These are phyloP conservation scores for Amphiduros pacificus DNA, from an alignment of 2,888 invertebrate genomes.

Conservation along the genomic window DNA sequence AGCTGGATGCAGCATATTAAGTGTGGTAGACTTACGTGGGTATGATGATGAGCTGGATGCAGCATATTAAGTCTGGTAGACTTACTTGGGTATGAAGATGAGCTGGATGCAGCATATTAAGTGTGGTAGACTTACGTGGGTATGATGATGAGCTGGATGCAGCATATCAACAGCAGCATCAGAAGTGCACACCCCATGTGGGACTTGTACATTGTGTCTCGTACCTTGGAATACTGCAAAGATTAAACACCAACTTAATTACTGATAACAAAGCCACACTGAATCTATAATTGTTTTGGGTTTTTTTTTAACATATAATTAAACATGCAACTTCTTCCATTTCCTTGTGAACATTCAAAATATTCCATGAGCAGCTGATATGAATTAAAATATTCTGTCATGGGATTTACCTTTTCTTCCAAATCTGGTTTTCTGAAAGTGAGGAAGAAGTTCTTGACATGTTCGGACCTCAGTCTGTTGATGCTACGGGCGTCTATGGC, in stretches of 20 bases:
- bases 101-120: too few species aligned
- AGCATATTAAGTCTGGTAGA: too few species aligned
- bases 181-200: slow-evolving; percentile 82
- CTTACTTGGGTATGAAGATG: too few species aligned
- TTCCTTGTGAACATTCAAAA: neutral
- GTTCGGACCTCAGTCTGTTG: slow-evolving; percentile 83
- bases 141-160: slow-evolving; percentile 72
- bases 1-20: too few species aligned
- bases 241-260: neutral
- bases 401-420: slow-evolving; percentile 82
- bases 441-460: slow-evolving; percentile 82
- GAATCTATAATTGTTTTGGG: neutral
- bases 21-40: too few species aligned
- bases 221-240: slow-evolving; percentile 76
- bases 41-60: too few species aligned
- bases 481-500: slow-evolving; percentile 94
- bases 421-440: slow-evolving; percentile 79
- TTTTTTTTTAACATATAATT: too few species aligned
- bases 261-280: neutral
- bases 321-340: too few species aligned
- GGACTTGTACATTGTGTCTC: slow-evolving; percentile 82
- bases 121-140: slow-evolving; percentile 45
- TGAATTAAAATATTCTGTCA: neutral
- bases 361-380: neutral
- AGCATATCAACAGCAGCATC: slow-evolving; percentile 71